phyloP scores from a whole-genome alignment of 2,113 vertebrate genomes.

The Uria lomvia region DNA sequence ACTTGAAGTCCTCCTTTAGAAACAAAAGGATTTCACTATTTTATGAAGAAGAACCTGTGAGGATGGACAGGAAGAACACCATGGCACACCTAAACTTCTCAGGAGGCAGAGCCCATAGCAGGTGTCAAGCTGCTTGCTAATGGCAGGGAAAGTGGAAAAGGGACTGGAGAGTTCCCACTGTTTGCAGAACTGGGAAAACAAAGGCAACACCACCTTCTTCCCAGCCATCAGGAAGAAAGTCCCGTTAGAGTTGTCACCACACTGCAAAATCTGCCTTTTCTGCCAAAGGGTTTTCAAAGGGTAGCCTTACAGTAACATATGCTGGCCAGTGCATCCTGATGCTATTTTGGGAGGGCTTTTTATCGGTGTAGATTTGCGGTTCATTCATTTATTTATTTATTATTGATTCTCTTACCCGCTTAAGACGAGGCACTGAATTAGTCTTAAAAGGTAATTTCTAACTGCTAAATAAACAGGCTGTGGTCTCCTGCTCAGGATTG shows the following conservation, averaged over 20 bases:
- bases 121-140: not conserved
- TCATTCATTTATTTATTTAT: not conserved
- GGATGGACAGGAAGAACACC: not conserved
- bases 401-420: not conserved
- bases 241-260: not conserved
- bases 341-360: not conserved
- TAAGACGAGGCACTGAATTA: not conserved
- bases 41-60: not conserved
- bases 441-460: not conserved
- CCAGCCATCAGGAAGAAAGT: not conserved
- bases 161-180: not conserved
- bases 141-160: not conserved
- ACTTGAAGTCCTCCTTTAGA: not conserved
- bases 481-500: not conserved
- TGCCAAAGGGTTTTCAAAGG: not conserved
- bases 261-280: not conserved
- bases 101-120: not conserved
- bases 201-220: not conserved
- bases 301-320: not conserved
- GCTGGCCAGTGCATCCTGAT: not conserved
- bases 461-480: not conserved
- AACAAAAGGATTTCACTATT: not conserved
- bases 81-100: not conserved
- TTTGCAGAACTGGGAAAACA: not conserved
- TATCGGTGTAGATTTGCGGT: not conserved